phyloP scores from a whole-genome alignment of 2,113 vertebrate species.

The Syngnathus floridae region DNA sequence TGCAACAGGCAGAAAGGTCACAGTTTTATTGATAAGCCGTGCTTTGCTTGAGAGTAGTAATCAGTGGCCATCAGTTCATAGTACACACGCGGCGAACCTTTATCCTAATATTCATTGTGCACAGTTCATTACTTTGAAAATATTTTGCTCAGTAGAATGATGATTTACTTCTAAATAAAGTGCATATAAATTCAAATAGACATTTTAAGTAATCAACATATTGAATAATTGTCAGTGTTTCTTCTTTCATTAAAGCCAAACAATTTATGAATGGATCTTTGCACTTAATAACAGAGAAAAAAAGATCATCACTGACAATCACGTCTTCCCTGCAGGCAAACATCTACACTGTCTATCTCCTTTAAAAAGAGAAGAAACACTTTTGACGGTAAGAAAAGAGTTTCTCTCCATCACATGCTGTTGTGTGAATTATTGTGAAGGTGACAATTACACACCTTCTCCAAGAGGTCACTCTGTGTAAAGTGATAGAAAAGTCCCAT shows the following conservation, averaged over 20 bases:
- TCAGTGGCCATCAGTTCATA: constrained; percentile 21
- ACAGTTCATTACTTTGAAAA: not conserved
- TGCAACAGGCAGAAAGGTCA: not conserved
- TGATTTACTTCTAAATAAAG: not conserved
- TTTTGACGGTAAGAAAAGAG: not conserved
- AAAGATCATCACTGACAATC: constrained; percentile 15
- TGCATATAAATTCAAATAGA: not conserved
- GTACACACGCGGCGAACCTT: constrained; percentile 10
- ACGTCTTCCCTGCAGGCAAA: constrained; percentile 37
- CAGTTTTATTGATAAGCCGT: not conserved
- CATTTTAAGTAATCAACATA: not conserved
- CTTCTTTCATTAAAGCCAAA: not conserved
- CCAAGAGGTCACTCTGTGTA: not conserved
- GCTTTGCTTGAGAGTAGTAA: not conserved
- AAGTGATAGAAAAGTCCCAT: not conserved
- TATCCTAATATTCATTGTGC: not conserved
- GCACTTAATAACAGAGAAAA: not conserved
- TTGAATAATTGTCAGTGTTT: not conserved
- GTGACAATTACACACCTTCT: constrained; percentile 34
- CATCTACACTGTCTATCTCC: constrained; percentile 7
- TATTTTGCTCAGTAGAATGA: not conserved
- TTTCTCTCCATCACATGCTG: not conserved
- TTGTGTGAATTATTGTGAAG: constrained; percentile 1
- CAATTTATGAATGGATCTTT: not conserved
- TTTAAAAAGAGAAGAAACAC: constrained; percentile 7